A percentile compares a stretch with the other conserved stretches of the same genome.
Evolutionary conservation across 2,888 invertebrate species (phyloP).

Genomic region (Pyrochroa serraticornis): DNA sequence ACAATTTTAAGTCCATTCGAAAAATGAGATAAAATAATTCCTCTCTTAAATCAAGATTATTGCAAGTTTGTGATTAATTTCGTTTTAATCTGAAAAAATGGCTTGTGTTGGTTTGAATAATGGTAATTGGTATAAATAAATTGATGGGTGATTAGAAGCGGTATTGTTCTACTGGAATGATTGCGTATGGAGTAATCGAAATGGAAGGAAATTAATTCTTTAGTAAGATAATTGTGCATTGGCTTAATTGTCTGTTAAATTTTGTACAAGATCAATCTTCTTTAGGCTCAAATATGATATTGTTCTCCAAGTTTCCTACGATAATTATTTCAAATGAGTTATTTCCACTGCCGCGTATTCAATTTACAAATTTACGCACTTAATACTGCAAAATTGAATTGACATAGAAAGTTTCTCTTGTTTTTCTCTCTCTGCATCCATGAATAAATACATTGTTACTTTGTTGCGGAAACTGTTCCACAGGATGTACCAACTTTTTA

Average conservation of each 20-base stretch:
- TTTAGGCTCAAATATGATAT: conserved; percentile 34
- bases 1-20: too few relatives aligned
- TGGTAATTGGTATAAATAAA: too few relatives aligned
- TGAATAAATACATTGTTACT: conserved; percentile 30
- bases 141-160: too few relatives aligned
- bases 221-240: conserved; percentile 19
- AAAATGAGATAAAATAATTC: too few relatives aligned
- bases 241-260: conserved; percentile 33
- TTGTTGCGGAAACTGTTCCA: conserved; percentile 24
- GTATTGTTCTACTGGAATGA: too few relatives aligned
- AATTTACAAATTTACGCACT: conserved; percentile 42
- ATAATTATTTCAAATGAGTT: conserved; percentile 44
- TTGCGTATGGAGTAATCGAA: too few relatives aligned
- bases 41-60: too few relatives aligned
- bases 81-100: too few relatives aligned
- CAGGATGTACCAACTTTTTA: conserved; percentile 25
- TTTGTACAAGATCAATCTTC: conserved; percentile 38
- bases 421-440: conserved; percentile 28
- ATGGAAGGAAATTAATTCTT: not conserved
- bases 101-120: too few relatives aligned
- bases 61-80: too few relatives aligned
- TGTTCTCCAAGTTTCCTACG: conserved; percentile 37
- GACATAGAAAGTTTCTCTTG: conserved; percentile 31
- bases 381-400: conserved; percentile 39
- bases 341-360: conserved; percentile 37